These are phyloP conservation scores for Otolemur crassicaudatus DNA, from an alignment of 2,797 vertebrate genomes.

Conservation along the genomic window DNA sequence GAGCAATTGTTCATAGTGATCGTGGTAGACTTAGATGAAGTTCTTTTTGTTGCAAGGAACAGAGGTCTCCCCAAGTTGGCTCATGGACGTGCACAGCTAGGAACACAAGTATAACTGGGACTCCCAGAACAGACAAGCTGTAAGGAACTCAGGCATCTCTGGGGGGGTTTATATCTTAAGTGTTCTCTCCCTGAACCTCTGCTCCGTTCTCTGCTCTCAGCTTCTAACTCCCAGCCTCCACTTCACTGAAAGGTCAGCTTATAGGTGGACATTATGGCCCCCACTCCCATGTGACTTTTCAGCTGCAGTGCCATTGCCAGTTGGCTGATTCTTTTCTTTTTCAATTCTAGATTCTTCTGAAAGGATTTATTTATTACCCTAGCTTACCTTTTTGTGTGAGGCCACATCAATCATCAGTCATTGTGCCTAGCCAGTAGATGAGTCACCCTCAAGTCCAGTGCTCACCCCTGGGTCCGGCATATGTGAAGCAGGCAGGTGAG, in stretches of 20 bases:
- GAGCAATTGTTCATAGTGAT: background rate
- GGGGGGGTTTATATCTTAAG: background rate
- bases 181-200: background rate
- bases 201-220: background rate
- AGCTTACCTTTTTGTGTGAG: background rate
- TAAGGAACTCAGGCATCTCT: background rate
- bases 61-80: background rate
- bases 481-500: background rate
- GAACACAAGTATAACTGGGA: background rate
- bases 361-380: background rate
- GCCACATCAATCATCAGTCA: background rate
- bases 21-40: background rate
- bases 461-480: background rate
- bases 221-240: background rate
- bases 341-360: background rate
- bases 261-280: background rate
- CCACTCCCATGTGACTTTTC: background rate
- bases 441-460: background rate
- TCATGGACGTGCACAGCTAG: background rate
- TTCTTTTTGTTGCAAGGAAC: background rate
- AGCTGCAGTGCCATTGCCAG: background rate
- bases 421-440: background rate
- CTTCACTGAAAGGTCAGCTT: background rate
- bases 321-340: background rate
- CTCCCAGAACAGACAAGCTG: background rate